Conservation (phyloP, 2,888 invertebrate species). For the Antitype chi region DNA sequence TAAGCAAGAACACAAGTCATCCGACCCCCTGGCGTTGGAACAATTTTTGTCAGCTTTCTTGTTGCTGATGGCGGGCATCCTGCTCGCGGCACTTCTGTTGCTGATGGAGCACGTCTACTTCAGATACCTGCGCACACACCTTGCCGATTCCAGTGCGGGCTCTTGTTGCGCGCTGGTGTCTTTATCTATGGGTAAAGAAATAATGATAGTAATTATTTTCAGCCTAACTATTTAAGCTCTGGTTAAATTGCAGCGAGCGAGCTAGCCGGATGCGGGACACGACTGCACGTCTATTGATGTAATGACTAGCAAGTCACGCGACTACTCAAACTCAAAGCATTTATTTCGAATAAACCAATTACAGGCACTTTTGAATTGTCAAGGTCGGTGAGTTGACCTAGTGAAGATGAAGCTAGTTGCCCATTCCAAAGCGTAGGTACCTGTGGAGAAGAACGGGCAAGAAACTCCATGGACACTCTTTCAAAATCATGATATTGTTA, state of each 20-base stretch:
- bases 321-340: no score
- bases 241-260: background rate
- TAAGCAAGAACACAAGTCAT: slow-evolving; percentile 97
- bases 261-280: background rate
- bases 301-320: background rate
- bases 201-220: background rate
- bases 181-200: slow-evolving; percentile 93
- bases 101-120: slow-evolving; percentile 98
- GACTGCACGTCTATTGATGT: background rate
- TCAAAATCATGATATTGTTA: no score
- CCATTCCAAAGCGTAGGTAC: no score
- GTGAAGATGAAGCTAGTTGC: no score
- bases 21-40: slow-evolving; percentile 96
- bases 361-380: no score
- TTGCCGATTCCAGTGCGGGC: slow-evolving; percentile 96
- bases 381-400: no score
- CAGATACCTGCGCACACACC: slow-evolving; percentile 96
- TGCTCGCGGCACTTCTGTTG: slow-evolving; percentile 96
- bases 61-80: slow-evolving; percentile 98
- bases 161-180: slow-evolving; percentile 98
- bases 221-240: background rate
- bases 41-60: slow-evolving; percentile 99
- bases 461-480: no score
- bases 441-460: no score
- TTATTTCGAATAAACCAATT: no score